Conservation (phyloP, 64 coral and sea anemone species). For the Pocillopora damicornis region DNA sequence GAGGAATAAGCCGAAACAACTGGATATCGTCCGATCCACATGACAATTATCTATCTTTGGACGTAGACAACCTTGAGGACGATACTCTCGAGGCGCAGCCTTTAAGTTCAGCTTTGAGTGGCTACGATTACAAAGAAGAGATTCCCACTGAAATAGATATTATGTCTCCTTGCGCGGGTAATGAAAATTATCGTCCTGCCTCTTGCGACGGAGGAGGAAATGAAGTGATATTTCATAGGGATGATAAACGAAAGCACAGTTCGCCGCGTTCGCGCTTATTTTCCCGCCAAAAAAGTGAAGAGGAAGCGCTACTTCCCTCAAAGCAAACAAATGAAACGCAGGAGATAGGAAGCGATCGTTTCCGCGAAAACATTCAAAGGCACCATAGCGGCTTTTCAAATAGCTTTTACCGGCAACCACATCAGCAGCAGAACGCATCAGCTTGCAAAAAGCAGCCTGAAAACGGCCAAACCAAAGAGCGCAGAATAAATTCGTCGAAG, state of each 20-base stretch:
- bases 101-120: neutral
- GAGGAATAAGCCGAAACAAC: neutral
- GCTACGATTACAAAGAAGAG: neutral
- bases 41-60: slow-evolving; percentile 39
- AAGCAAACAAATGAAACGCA: neutral
- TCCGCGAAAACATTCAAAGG: neutral
- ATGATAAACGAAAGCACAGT: slow-evolving; percentile 1
- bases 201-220: neutral
- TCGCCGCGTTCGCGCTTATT: slow-evolving; percentile 4
- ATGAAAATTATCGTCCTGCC: neutral
- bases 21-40: slow-evolving; percentile 9
- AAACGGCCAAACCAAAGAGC: neutral
- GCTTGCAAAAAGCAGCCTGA: neutral
- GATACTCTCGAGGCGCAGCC: neutral
- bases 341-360: neutral
- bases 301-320: slow-evolving; percentile 19
- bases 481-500: neutral
- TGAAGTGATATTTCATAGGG: neutral
- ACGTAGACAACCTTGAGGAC: slow-evolving; percentile 2
- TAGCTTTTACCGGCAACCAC: neutral
- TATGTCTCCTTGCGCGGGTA: neutral
- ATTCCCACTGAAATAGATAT: neutral
- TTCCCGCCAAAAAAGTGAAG: slow-evolving; percentile 34
- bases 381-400: slow-evolving; percentile 18
- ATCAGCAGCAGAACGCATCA: neutral